Evolutionary conservation across 1,140 invertebrate species (phyloP), one percentile per base, ranked within the genome.

Genomic region (Drosophila bocqueti): DNA sequence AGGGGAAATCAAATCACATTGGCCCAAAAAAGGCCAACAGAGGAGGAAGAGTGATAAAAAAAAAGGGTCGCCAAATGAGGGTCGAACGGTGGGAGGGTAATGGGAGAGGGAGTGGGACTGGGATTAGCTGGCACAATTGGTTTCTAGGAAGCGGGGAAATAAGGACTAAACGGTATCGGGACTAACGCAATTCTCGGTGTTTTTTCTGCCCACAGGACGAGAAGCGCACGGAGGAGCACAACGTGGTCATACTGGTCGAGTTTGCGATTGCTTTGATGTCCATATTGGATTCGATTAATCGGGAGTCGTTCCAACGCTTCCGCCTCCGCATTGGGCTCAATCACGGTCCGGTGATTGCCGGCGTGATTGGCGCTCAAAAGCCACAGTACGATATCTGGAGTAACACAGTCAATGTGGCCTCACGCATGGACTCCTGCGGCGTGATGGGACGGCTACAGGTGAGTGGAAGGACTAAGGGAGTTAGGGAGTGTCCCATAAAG

Each of bases 311-410:
- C 93, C 98, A 99, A 93, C 95, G 97, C 75, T 99, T 99, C 87
- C 97, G 97, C 91, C 94, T 99, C 46, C 95, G 98, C 93, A 97
- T 99, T 91, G 98, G 98, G 61, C 94, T 99, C 50, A 98, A 97
- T 93, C 96, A 99, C 91, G 98, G 98, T 0, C 97, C 98, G 1
- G 98, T 99, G 4, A 98, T 99, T 89, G 97, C 97, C 0, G 97
- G 97, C 0, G 97, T 99, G 13, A 97, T 99, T 26, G 98, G 98
- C 1, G 98, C 98, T 0, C 97, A 98, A 91, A 99, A 99, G 91
- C 99, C 98, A 0, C 98, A 99, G 86, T 99, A 99, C 93, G 99
- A 99, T 84, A 99, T 97, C 81, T 99, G 98, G 98, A 98, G 98
- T 4, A 99, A 99, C 93, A 98, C 98, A 0, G 98, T 99, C 1